Percentiles rank a stretch among this genome's conserved stretches.
These are phyloP conservation scores for Thecocarcelia acutangulata DNA, from an alignment of 2,888 invertebrate species.

Conservation along the genomic window DNA sequence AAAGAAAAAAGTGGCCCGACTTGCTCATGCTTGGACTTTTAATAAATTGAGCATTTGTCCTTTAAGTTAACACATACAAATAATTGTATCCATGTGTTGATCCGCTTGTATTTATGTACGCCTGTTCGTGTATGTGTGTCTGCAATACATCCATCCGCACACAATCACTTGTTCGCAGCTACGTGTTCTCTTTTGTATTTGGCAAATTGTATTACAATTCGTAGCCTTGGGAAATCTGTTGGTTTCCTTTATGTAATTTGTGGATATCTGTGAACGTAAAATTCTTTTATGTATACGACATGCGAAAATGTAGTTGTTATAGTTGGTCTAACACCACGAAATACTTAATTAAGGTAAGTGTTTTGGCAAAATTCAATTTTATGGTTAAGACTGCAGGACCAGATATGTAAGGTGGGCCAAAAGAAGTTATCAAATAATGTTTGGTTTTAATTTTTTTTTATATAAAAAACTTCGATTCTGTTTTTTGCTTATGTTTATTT, in stretches of 20 bases:
- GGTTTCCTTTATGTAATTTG: conserved; percentile 54
- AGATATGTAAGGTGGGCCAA: no score
- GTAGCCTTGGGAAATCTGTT: conserved; percentile 65
- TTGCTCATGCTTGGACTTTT: conserved; percentile 37
- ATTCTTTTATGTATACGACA: conserved; percentile 19
- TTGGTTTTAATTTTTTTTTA: no score
- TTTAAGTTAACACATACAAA: background rate
- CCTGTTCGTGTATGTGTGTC: background rate
- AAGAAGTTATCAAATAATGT: no score
- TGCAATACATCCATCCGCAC: background rate
- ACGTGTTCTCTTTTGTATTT: conserved; percentile 54
- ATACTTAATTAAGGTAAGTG: background rate
- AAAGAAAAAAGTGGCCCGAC: conserved; percentile 42
- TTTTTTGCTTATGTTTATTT: no score
- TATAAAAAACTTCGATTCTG: no score
- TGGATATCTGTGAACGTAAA: conserved; percentile 36
- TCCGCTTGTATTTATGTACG: background rate
- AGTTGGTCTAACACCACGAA: background rate
- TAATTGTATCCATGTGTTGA: background rate
- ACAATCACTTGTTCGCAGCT: background rate
- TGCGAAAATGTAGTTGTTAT: conserved; percentile 30
- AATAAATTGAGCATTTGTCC: conserved; percentile 41
- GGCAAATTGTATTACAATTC: conserved; percentile 63
- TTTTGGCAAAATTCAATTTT: background rate
- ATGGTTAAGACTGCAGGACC: no score